Percentiles rank a stretch among this genome's conserved stretches.
Conservation (phyloP, 2,113 vertebrate genomes). For the Sardina pilchardus region DNA sequence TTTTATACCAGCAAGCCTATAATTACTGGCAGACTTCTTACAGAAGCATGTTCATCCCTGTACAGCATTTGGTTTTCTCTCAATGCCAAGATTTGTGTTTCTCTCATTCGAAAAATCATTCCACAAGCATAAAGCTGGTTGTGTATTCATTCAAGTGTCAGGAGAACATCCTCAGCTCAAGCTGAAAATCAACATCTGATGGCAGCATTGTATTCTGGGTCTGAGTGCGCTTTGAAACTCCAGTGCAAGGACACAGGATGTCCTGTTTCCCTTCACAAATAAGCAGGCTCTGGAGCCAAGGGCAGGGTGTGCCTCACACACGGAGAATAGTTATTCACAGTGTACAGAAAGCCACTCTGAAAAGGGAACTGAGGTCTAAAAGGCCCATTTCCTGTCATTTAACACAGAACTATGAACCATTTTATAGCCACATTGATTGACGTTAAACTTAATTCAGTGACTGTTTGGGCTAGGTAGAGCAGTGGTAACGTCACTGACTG, state of each 20-base stretch:
- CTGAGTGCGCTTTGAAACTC: background rate
- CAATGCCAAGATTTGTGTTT: background rate
- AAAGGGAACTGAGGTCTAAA: background rate
- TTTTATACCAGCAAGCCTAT: too few relatives aligned
- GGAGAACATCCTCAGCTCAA: background rate
- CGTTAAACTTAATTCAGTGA: too few relatives aligned
- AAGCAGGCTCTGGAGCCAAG: background rate
- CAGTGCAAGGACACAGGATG: background rate
- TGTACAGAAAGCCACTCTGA: background rate
- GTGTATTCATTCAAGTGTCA: background rate
- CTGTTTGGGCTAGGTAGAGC: too few relatives aligned
- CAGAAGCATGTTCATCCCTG: background rate
- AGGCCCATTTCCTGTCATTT: background rate
- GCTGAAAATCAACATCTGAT: background rate
- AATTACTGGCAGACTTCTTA: background rate
- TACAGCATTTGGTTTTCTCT: background rate
- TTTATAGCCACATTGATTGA: background rate
- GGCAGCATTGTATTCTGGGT: background rate
- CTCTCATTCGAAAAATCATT: background rate
- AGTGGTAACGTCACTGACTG: too few relatives aligned
- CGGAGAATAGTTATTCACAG: background rate
- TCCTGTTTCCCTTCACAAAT: background rate
- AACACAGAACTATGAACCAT: background rate
- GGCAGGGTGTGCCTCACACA: background rate
- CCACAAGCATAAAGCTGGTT: background rate